Base-by-base conservation (phyloP, 1,140 invertebrate genomes). In the Callitettix versicolor region DNA sequence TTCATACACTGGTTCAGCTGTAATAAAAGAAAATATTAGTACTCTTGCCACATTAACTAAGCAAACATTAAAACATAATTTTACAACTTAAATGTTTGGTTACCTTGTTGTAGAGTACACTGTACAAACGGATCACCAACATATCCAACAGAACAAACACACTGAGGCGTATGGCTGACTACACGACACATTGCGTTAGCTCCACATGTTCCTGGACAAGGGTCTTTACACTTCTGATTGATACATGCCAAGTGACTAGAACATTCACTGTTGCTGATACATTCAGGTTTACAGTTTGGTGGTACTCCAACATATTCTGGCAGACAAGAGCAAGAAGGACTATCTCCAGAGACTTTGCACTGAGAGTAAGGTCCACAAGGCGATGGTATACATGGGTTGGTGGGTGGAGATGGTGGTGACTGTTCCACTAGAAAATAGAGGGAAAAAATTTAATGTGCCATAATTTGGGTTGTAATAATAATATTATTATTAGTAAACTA, bases 171-270 rank as follows among this genome's bases (percentile, higher is more conserved):
- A 64, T 84, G 81, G 62, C 79, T 83, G 24, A 79, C 72, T 12
- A 83, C 80, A 33, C 75, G 71, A 63, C 84, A 86, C 61, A 79
- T 67, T 3, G 83, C 79, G 65, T 79, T 78, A 17, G 69, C 60
- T 20, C 79, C 82, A 65, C 83, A 85, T 20, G 76, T 73, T 18
- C 75, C 78, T 30, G 74, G 69, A 66, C 82, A 85, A 49, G 82
- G 82, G 65, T 84, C 79, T 60, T 70, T 69, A 64, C 84, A 86
- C 69, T 81, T 83, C 58, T 77, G 76, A 62, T 79, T 79, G 11
- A 82, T 79, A 62, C 81, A 84, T 4, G 80, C 80, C 62, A 79
- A 66, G 60, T 79, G 64, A 56, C 70, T 76, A n/a, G n/a, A n/a
- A n/a, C n/a, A n/a, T n/a, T n/a, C n/a, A n/a, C n/a, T n/a, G n/a